Evolutionary conservation across 2,888 invertebrate genomes (phyloP), one percentile per base, ranked within the genome.

Genomic region (Aelia acuminata): DNA sequence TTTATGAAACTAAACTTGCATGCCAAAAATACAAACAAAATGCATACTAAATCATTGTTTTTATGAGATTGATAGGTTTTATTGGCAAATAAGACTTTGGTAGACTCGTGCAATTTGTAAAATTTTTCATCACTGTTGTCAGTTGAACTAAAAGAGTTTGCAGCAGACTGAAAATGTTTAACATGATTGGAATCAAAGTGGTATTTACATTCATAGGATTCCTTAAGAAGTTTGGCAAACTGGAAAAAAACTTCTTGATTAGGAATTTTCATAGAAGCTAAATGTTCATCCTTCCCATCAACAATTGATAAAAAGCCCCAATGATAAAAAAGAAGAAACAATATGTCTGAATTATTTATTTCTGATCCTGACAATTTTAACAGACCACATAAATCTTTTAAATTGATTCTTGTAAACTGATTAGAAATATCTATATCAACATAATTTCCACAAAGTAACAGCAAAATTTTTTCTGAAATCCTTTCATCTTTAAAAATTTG

Each of bases 191-290:
- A n/a, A 43, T 80, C 43, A 80, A 80, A 80, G 5, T 10, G 22
- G 15, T 80, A 80, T 80, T 80, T 80, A n/a, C 11, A 43, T 80
- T 80, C 80, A 80, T 80, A 80, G 11, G n/a, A 80, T 43, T 80
- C 43, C 80, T 80, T 80, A n/a, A 43, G n/a, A 39, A 43, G 13
- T 80, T 43, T 43, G 22, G 80, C 80, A n/a, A 80, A 80, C n/a
- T 80, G 80, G 20, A 43, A 80, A 43, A 80, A 39, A 47, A n/a
- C 20, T 80, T 80, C 80, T 39, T 80, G 80, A 80, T 80, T 80
- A n/a, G 80, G 80, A 80, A 80, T 80, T 80, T 80, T 80, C 22
- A 80, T 22, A n/a, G n/a, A 80, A 43, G 43, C 43, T 80, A 43
- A 43, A 43, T 22, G 43, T 47, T n/a, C 80, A 80, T 80, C 22